These are phyloP conservation scores for Schizothorax lantsangensis DNA, from an alignment of 2,797 vertebrate species.

Conservation along the genomic window DNA sequence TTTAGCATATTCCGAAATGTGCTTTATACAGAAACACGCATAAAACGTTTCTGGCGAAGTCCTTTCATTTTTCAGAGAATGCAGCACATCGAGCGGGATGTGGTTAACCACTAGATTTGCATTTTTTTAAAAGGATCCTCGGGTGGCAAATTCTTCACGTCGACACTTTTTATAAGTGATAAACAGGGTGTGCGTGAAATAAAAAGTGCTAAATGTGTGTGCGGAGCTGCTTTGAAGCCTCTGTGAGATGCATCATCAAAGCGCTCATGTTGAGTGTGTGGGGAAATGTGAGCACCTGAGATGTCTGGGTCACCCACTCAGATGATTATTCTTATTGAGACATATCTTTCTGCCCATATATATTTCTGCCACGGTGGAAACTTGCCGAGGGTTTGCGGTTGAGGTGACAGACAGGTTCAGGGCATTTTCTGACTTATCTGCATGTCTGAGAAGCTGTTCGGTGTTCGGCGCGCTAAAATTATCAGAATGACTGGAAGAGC, in stretches of 20 bases:
- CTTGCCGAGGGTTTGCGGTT: slow-evolving; percentile 73
- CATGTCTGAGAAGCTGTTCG: slow-evolving; percentile 45
- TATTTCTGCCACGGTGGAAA: slow-evolving; percentile 71
- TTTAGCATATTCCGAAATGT: neutral
- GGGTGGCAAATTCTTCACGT: neutral
- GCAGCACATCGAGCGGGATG: neutral
- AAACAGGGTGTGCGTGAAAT: neutral
- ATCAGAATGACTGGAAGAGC: slow-evolving; percentile 48
- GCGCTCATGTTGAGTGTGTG: slow-evolving; percentile 62
- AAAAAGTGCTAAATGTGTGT: slow-evolving; percentile 22
- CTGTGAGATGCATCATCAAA: slow-evolving; percentile 50
- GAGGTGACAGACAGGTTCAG: slow-evolving; percentile 71
- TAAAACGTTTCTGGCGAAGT: neutral
- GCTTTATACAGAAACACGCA: slow-evolving; percentile 2
- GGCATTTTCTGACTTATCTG: slow-evolving; percentile 55
- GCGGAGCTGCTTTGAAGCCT: slow-evolving; percentile 4
- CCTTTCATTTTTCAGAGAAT: slow-evolving; percentile 25
- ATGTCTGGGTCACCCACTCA: slow-evolving; percentile 68
- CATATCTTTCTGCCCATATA: slow-evolving; percentile 48
- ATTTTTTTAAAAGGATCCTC: slow-evolving; percentile 30
- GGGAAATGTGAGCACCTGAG: slow-evolving; percentile 64
- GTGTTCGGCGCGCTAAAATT: slow-evolving; percentile 25
- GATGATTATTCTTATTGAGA: slow-evolving; percentile 73
- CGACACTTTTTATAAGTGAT: neutral
- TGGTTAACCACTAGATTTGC: slow-evolving; percentile 24